A percentile compares a stretch with the other conserved stretches of the same genome.
These are phyloP conservation scores for Tanypteryx hageni DNA, from an alignment of 2,888 invertebrate genomes.

Conservation along the genomic window DNA sequence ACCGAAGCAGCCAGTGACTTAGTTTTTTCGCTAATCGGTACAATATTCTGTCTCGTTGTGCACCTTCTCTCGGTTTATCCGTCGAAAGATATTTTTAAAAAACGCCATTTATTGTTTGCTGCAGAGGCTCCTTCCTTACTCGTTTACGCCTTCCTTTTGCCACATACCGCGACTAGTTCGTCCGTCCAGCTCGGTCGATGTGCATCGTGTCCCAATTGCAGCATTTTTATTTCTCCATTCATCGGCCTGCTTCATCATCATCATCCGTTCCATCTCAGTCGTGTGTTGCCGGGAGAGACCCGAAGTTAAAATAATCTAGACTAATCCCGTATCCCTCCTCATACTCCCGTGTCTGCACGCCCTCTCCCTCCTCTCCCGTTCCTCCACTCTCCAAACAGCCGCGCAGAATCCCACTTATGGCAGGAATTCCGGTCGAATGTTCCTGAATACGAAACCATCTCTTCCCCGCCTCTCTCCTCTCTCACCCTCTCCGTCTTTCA, in stretches of 20 bases:
- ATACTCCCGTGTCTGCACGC: background rate
- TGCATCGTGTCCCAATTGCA: background rate
- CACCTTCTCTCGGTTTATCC: too few species aligned
- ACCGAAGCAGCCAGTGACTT: too few species aligned
- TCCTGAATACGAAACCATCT: conserved; percentile 12
- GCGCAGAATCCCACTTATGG: conserved; percentile 58
- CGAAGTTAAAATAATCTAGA: conserved; percentile 11
- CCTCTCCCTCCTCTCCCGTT: background rate
- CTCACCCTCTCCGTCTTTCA: background rate
- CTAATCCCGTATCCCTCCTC: background rate
- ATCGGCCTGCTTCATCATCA: too few species aligned
- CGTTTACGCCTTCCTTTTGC: background rate
- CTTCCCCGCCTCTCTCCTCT: background rate
- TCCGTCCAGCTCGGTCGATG: background rate
- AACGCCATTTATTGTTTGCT: too few species aligned
- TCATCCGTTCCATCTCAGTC: background rate
- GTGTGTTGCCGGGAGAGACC: background rate
- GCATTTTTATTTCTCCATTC: background rate
- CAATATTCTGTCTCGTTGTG: too few species aligned
- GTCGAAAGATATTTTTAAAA: too few species aligned
- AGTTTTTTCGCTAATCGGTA: too few species aligned
- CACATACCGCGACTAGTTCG: too few species aligned
- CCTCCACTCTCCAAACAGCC: background rate
- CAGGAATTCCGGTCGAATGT: conserved; percentile 61
- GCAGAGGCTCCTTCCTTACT: background rate